phyloP scores from a whole-genome alignment of 2,797 vertebrate genomes.

The Amazonetta brasiliensis region DNA sequence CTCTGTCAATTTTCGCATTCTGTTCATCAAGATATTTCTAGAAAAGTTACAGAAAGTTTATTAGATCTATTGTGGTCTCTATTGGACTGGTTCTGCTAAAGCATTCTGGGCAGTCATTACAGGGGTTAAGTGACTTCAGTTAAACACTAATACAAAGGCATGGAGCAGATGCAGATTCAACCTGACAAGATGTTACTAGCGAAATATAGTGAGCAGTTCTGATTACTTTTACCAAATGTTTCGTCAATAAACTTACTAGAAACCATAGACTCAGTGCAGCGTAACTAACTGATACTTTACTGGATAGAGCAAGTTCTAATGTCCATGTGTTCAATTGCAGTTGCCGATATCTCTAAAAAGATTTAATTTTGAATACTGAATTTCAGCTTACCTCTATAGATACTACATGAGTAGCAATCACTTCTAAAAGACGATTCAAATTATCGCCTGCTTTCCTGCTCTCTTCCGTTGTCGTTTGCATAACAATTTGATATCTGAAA shows the following conservation, averaged over 20 bases:
- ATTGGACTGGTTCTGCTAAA: not conserved
- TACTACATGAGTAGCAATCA: conserved; percentile 75
- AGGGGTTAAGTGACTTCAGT: not conserved
- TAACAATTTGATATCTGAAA: conserved; percentile 78
- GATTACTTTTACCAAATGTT: not conserved
- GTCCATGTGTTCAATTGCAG: not conserved
- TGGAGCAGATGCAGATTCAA: not conserved
- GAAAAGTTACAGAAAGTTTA: conserved; percentile 15
- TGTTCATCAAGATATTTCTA: conserved; percentile 82
- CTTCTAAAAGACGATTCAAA: conserved; percentile 76
- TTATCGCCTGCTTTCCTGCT: conserved; percentile 77
- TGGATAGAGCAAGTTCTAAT: not conserved
- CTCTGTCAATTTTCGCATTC: conserved; percentile 69
- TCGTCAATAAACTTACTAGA: not conserved
- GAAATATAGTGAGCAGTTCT: not conserved
- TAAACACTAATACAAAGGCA: not conserved
- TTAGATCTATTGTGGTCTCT: not conserved
- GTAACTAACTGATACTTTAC: not conserved
- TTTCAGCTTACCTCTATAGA: conserved; percentile 75
- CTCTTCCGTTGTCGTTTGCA: conserved; percentile 81
- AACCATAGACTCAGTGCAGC: not conserved
- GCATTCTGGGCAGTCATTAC: not conserved
- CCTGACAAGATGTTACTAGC: not conserved
- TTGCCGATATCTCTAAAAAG: not conserved
- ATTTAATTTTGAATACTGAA: not conserved